These are phyloP conservation scores for Chionoecetes opilio DNA, from an alignment of 1,140 invertebrate genomes.

Conservation along the genomic window DNA sequence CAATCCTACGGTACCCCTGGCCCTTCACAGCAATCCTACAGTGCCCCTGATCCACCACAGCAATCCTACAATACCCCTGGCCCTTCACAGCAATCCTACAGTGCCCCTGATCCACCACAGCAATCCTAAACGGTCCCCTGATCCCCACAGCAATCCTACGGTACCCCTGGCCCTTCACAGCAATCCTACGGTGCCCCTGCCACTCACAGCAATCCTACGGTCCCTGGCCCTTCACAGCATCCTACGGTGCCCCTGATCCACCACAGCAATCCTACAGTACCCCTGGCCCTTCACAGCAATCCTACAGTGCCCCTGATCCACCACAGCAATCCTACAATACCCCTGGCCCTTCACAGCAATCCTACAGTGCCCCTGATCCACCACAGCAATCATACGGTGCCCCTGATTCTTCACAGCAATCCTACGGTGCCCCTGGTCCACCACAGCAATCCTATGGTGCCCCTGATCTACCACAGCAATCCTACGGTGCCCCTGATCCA, in stretches of 20 bases:
- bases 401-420: no score
- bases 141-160: slow-evolving; percentile 34
- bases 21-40: background rate
- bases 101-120: background rate
- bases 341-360: no score
- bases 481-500: background rate
- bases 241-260: background rate
- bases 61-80: background rate
- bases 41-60: background rate
- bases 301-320: background rate
- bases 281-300: background rate
- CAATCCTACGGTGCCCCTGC: background rate
- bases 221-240: background rate
- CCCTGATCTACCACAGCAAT: background rate
- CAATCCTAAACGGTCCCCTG: background rate
- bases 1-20: slow-evolving; percentile 10
- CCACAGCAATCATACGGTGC: no score
- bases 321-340: background rate
- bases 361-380: no score
- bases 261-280: slow-evolving; percentile 36
- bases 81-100: slow-evolving; percentile 28
- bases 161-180: background rate
- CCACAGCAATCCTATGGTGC: no score
- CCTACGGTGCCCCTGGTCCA: no score
- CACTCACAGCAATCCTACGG: slow-evolving; percentile 7